phyloP scores from a whole-genome alignment of 2,888 invertebrate species.

The Iselma pallidipennis region DNA sequence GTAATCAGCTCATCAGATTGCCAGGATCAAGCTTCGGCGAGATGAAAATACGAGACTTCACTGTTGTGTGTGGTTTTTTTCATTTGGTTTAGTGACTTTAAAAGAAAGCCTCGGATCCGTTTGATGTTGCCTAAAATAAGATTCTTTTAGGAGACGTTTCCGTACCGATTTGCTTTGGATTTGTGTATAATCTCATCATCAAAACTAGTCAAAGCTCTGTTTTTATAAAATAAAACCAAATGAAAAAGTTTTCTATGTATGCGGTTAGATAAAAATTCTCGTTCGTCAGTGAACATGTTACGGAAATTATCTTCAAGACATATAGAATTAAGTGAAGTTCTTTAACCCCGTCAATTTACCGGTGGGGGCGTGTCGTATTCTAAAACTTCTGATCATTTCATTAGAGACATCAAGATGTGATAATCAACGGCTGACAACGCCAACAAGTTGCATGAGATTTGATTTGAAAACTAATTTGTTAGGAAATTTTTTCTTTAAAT shows the following conservation, averaged over 20 bases:
- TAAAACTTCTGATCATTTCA: constrained; percentile 31
- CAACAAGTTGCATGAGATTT: constrained; percentile 3
- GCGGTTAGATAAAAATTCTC: too few species aligned
- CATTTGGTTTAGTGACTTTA: constrained; percentile 35
- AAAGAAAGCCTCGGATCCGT: constrained; percentile 33
- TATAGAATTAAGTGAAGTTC: constrained; percentile 26
- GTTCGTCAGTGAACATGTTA: too few species aligned
- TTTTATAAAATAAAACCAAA: too few species aligned
- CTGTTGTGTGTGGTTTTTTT: constrained; percentile 19
- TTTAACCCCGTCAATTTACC: constrained; percentile 27
- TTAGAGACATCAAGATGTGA: constrained; percentile 31
- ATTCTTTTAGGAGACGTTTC: constrained; percentile 23
- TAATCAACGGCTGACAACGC: constrained; percentile 32
- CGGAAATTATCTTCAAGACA: too few species aligned
- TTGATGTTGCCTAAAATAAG: constrained; percentile 32
- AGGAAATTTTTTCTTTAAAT: not conserved
- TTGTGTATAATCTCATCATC: not conserved
- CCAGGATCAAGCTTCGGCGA: constrained; percentile 32
- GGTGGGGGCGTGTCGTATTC: constrained; percentile 25
- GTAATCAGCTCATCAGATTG: constrained; percentile 38
- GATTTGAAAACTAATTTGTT: not conserved
- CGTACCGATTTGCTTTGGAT: constrained; percentile 13
- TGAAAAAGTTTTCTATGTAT: too few species aligned
- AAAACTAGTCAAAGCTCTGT: not conserved
- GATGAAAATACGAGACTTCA: constrained; percentile 31